Conservation (phyloP, 2,797 vertebrate species). For the Pygocentrus nattereri region DNA sequence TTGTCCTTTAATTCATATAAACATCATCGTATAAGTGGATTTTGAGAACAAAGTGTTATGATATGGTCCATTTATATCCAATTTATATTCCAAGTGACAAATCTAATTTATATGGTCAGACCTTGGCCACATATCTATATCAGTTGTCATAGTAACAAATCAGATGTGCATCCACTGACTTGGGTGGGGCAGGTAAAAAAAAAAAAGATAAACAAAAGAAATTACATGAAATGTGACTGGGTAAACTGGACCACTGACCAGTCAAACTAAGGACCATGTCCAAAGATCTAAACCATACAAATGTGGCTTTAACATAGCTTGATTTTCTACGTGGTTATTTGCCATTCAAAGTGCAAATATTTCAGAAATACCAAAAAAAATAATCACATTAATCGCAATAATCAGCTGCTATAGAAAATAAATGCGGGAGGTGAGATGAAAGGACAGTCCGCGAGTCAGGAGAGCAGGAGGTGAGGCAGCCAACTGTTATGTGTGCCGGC, state of each 20-base stretch:
- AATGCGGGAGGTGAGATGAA: not conserved
- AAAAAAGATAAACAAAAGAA: not conserved
- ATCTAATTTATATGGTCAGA: not conserved
- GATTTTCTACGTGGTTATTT: too few species aligned
- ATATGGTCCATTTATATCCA: too few species aligned
- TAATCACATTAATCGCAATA: too few species aligned
- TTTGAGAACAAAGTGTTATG: too few species aligned
- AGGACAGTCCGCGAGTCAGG: not conserved
- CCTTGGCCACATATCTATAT: not conserved
- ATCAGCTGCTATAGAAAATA: not conserved
- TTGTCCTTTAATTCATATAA: too few species aligned
- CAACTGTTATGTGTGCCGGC: not conserved
- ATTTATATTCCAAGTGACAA: too few species aligned
- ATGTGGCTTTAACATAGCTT: too few species aligned
- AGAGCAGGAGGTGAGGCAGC: conserved; percentile 12
- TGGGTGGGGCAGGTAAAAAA: not conserved
- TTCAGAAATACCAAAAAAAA: not conserved
- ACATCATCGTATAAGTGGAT: too few species aligned
- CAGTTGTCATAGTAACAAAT: not conserved
- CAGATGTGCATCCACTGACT: not conserved
- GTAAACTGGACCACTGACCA: not conserved
- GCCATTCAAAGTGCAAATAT: not conserved
- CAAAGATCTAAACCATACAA: not conserved
- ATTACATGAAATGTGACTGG: not conserved
- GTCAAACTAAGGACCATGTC: too few species aligned